Conservation (phyloP, 1,140 invertebrate species). For the Campodea augens region DNA sequence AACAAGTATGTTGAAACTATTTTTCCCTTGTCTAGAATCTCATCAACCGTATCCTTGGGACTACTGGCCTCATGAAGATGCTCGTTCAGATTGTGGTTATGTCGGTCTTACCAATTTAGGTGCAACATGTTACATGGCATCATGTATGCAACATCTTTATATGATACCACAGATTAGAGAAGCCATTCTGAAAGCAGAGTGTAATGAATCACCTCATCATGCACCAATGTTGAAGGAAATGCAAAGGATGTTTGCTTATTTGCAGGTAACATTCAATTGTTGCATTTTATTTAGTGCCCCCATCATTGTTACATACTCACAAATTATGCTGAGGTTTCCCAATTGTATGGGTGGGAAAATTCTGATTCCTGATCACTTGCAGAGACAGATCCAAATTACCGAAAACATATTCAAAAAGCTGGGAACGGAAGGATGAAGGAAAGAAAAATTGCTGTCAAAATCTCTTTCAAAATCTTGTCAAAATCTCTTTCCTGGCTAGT, state of each 20-base stretch:
- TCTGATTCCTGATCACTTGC: too few relatives aligned
- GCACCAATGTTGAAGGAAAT: conserved; percentile 63
- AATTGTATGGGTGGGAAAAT: too few relatives aligned
- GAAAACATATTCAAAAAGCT: too few relatives aligned
- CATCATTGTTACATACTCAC: too few relatives aligned
- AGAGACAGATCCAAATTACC: too few relatives aligned
- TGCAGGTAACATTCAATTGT: too few relatives aligned
- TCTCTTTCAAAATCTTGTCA: too few relatives aligned
- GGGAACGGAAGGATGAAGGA: too few relatives aligned
- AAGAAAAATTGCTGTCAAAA: too few relatives aligned
- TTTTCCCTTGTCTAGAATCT: conserved; percentile 32
- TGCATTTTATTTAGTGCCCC: too few relatives aligned
- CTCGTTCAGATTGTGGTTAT: conserved; percentile 78
- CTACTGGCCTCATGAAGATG: conserved; percentile 91
- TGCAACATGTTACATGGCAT: conserved; percentile 92
- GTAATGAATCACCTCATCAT: conserved; percentile 48
- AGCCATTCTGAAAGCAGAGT: conserved; percentile 52
- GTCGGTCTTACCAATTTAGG: conserved; percentile 86
- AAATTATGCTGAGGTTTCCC: neutral
- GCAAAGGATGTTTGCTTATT: conserved; percentile 87
- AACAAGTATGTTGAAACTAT: neutral
- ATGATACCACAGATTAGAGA: conserved; percentile 85
- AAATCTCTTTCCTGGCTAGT: too few relatives aligned
- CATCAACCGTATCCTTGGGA: conserved; percentile 83
- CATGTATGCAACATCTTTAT: conserved; percentile 87